phyloP scores from a whole-genome alignment of 2,113 vertebrate genomes.

The Rafetus swinhoei region DNA sequence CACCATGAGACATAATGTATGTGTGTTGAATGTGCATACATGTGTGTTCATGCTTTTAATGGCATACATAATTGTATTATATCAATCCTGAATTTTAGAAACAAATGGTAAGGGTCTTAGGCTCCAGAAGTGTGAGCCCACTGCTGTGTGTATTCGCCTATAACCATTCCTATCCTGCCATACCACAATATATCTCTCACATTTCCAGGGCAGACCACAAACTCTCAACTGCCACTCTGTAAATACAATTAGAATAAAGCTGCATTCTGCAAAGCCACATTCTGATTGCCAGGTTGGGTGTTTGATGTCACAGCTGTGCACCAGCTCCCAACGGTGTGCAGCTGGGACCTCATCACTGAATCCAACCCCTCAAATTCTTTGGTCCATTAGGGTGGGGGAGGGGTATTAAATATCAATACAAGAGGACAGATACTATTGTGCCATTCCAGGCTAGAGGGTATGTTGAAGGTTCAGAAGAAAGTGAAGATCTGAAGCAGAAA shows the following conservation, averaged over 20 bases:
- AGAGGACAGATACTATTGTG: neutral
- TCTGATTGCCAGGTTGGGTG: neutral
- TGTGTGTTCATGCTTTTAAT: neutral
- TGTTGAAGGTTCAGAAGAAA: neutral
- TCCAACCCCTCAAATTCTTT: neutral
- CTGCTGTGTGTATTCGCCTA: neutral
- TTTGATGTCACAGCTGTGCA: neutral
- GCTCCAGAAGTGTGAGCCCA: neutral
- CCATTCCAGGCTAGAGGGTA: rapidly evolving
- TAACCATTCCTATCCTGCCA: neutral
- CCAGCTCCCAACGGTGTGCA: neutral
- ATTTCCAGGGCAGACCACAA: neutral
- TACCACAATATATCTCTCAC: neutral
- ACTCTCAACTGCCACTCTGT: neutral
- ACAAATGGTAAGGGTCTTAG: neutral
- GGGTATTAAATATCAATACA: neutral
- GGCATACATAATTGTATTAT: neutral
- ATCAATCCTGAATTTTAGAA: neutral
- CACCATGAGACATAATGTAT: neutral
- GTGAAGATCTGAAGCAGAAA: neutral
- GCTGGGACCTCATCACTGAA: neutral
- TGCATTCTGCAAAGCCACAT: neutral
- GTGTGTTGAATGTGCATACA: rapidly evolving
- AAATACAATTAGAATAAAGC: neutral
- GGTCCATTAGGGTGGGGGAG: neutral